A percentile compares a stretch with the other conserved stretches of the same genome.
Conservation (phyloP, 2,888 invertebrate species). For the Andrena marginata region DNA sequence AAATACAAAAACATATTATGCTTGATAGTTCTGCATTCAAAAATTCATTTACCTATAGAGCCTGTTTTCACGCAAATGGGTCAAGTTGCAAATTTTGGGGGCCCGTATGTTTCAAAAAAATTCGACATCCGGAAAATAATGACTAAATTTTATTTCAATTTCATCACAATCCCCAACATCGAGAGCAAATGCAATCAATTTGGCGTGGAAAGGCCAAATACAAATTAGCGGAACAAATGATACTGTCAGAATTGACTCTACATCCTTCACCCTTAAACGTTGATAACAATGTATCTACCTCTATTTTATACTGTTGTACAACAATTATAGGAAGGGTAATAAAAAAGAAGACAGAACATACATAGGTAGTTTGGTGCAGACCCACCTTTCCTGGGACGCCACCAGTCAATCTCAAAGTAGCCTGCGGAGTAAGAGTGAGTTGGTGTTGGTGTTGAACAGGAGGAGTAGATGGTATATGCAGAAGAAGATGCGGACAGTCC, state of each 20-base stretch:
- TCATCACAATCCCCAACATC: no score
- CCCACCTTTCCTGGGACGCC: constrained; percentile 98
- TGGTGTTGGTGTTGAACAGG: constrained; percentile 85
- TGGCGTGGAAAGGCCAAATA: neutral
- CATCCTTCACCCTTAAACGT: constrained; percentile 53
- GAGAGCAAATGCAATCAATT: no score
- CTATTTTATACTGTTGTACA: constrained; percentile 72
- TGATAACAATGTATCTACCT: constrained; percentile 71
- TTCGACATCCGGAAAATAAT: no score
- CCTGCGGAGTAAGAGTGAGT: constrained; percentile 91
- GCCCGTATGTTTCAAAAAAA: no score
- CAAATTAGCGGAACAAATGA: constrained; percentile 47
- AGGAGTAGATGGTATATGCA: constrained; percentile 87
- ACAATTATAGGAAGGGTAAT: constrained; percentile 76
- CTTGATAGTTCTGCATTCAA: no score
- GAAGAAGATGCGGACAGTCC: constrained; percentile 90
- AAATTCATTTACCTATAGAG: no score
- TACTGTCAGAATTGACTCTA: constrained; percentile 65
- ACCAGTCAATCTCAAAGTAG: constrained; percentile 98
- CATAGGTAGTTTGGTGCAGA: constrained; percentile 86
- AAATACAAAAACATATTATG: no score
- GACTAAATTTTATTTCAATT: no score
- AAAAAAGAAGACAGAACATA: constrained; percentile 85
- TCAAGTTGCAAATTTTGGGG: no score
- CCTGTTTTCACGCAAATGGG: no score